Conservation (phyloP, 2,888 invertebrate species). For the Brachylomia viminalis region DNA sequence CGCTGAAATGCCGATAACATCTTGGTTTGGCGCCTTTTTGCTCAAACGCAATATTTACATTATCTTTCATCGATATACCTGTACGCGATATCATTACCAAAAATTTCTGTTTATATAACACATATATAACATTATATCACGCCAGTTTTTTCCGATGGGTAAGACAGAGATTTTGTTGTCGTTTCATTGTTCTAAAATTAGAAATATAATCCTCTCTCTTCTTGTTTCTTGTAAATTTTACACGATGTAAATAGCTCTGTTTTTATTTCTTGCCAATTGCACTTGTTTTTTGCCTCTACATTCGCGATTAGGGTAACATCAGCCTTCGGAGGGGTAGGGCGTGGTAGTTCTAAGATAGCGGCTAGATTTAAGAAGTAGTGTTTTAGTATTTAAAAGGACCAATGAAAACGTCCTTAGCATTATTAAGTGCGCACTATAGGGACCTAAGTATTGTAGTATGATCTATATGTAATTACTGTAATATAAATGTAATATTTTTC, state of each 20-base stretch:
- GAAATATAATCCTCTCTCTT: neutral
- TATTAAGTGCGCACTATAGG: constrained; percentile 18
- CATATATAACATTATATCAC: neutral
- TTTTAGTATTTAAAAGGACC: constrained; percentile 5
- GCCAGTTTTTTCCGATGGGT: neutral
- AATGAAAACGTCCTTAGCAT: neutral
- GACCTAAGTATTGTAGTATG: constrained; percentile 26
- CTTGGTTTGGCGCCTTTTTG: neutral
- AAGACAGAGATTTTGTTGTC: neutral
- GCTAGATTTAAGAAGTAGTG: constrained; percentile 33
- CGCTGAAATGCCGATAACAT: no score
- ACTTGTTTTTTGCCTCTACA: constrained; percentile 4
- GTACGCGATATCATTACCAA: no score
- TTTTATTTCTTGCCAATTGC: neutral
- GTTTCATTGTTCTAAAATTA: neutral
- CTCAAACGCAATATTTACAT: neutral
- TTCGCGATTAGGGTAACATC: constrained; percentile 42
- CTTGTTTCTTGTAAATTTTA: neutral
- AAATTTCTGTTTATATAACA: neutral
- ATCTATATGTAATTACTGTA: neutral
- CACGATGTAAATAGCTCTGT: neutral
- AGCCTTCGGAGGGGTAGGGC: constrained; percentile 54
- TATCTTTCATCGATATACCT: no score
- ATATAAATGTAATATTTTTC: no score
- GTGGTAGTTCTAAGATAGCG: constrained; percentile 42